Percentiles rank a stretch among this genome's conserved stretches.
These are phyloP conservation scores for Drosophila aff. DNA, from an alignment of 1,140 invertebrate species.

Conservation along the genomic window DNA sequence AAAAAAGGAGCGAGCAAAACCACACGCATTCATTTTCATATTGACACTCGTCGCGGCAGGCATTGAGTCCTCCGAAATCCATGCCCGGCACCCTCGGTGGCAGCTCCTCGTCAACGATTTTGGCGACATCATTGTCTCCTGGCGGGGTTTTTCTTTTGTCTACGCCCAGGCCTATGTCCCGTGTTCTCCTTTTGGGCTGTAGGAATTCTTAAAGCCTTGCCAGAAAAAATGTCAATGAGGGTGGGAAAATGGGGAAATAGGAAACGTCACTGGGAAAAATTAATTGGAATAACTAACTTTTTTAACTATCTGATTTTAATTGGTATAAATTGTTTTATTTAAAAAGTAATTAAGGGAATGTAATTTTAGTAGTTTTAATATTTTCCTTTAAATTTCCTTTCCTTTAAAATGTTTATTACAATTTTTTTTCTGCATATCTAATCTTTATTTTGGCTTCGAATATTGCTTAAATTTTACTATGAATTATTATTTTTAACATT, in stretches of 20 bases:
- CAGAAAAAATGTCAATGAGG: slow-evolving; percentile 10
- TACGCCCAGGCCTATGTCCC: slow-evolving; percentile 38
- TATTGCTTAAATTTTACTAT: background rate
- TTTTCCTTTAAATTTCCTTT: too few relatives aligned
- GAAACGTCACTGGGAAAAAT: slow-evolving; percentile 2
- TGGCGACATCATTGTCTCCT: slow-evolving; percentile 70
- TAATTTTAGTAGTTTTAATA: too few relatives aligned
- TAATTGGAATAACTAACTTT: background rate
- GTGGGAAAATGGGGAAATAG: background rate
- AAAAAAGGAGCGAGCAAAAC: slow-evolving; percentile 40
- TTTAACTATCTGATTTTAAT: background rate
- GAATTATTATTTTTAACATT: background rate
- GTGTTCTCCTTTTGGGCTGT: background rate
- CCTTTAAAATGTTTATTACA: too few relatives aligned
- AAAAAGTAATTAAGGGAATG: background rate
- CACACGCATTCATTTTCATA: slow-evolving; percentile 77
- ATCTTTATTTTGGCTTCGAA: too few relatives aligned
- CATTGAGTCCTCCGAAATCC: slow-evolving; percentile 60
- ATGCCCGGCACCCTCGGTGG: slow-evolving; percentile 38
- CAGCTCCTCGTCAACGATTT: slow-evolving; percentile 72
- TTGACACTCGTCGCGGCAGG: slow-evolving; percentile 68
- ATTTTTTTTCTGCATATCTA: too few relatives aligned
- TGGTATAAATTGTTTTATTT: background rate
- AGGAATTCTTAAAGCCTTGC: slow-evolving; percentile 38
- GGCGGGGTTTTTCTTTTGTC: slow-evolving; percentile 55